These are phyloP conservation scores for Actias luna DNA, from an alignment of 2,888 invertebrate genomes.

Conservation along the genomic window DNA sequence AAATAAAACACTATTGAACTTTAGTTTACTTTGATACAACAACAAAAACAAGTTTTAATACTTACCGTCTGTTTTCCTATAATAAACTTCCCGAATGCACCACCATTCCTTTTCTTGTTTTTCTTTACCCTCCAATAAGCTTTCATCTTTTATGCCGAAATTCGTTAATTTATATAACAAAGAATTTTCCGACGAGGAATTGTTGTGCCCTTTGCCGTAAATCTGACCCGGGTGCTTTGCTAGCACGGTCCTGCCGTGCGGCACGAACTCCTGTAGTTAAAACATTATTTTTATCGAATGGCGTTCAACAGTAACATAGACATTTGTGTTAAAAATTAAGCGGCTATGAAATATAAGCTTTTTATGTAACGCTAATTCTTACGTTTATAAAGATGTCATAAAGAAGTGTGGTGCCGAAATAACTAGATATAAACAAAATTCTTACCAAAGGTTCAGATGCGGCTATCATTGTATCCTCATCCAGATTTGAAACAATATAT, in stretches of 20 bases:
- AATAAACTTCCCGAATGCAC: slow-evolving; percentile 70
- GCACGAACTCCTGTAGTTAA: slow-evolving; percentile 88
- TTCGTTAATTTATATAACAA: slow-evolving; percentile 87
- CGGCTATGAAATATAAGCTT: not conserved
- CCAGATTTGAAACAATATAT: slow-evolving; percentile 88
- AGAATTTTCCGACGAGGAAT: slow-evolving; percentile 83
- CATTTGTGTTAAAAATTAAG: not conserved
- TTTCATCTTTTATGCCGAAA: slow-evolving; percentile 87
- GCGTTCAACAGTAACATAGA: not conserved
- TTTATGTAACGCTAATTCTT: not conserved
- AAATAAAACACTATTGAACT: not conserved
- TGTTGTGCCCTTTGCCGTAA: slow-evolving; percentile 72
- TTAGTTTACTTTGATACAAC: slow-evolving; percentile 27
- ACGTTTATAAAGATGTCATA: not conserved
- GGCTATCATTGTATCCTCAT: slow-evolving; percentile 94
- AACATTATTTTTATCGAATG: not conserved
- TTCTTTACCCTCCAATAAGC: slow-evolving; percentile 81
- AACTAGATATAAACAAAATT: not conserved
- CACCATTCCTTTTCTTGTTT: slow-evolving; percentile 82
- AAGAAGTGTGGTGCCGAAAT: not conserved
- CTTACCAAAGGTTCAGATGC: slow-evolving; percentile 93
- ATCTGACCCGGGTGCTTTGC: slow-evolving; percentile 88
- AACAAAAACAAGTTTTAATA: not conserved
- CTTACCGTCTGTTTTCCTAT: slow-evolving; percentile 47
- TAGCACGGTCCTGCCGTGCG: slow-evolving; percentile 92